Percentiles rank a stretch among this genome's conserved stretches.
Evolutionary conservation across 1,140 invertebrate species (phyloP).

Genomic region (Caenorhabditis tropicalis): DNA sequence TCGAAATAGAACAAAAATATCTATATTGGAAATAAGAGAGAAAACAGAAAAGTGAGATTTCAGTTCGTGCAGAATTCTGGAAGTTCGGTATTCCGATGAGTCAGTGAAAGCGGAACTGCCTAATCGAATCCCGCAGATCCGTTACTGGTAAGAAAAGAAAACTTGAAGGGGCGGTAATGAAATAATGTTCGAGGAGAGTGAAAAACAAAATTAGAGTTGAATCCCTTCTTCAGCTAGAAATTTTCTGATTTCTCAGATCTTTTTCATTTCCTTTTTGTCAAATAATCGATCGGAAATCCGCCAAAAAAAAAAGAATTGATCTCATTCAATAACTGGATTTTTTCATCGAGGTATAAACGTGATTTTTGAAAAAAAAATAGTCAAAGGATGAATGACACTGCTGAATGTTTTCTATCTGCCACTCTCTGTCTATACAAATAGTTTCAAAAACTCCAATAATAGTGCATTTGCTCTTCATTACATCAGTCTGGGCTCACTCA

Average conservation of each 20-base stretch:
- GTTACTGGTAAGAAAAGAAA: slow-evolving; percentile 8
- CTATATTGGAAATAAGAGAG: background rate
- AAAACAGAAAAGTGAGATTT: background rate
- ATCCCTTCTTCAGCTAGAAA: background rate
- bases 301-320: too few species aligned
- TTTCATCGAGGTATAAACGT: background rate
- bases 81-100: background rate
- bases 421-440: background rate
- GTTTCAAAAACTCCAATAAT: background rate
- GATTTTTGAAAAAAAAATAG: background rate
- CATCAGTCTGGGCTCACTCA: too few species aligned
- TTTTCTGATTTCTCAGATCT: too few species aligned
- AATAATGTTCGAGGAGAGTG: background rate
- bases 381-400: background rate
- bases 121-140: slow-evolving; percentile 1
- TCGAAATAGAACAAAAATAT: background rate
- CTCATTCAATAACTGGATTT: too few species aligned
- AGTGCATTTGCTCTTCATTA: too few species aligned
- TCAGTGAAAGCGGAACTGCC: background rate
- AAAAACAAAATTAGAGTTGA: slow-evolving; percentile 34
- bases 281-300: too few species aligned
- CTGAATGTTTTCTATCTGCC: background rate
- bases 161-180: slow-evolving; percentile 24
- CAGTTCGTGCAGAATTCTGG: background rate
- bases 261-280: too few species aligned